Evolutionary conservation across 2,888 invertebrate species (phyloP), one percentile per base, ranked within the genome.

Genomic region (Agonopterix alstromeriana): DNA sequence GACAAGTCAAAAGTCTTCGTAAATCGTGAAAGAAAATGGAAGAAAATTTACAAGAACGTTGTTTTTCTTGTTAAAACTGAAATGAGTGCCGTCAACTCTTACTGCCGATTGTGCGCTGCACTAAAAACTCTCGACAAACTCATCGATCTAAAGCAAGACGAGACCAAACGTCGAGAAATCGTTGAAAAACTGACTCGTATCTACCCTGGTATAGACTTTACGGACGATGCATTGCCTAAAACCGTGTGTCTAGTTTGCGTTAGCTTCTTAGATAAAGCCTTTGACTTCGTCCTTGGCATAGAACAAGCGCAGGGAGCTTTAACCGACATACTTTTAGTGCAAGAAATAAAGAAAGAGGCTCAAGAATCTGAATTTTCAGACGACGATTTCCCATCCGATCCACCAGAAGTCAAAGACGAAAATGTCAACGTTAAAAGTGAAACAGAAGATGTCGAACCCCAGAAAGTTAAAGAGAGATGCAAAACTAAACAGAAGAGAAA

Each of bases 161-260:
- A 57, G 3, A 59, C 53, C 9, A 66, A 59, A 52, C 56, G 60
- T 1, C 45, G 38, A n/a, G 70, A 74, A 45, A 61, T 78, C 3
- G 48, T 60, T 3, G 60, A 57, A 2, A 80, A 81, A 60, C 53
- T 83, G 10, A 51, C 47, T 3, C 64, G 70, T 36, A 52, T 82
- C 0, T 79, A 79, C 46, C 63, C 70, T 8, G 52, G 53, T 7
- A 61, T 66, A n/a, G 64, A 75, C 49, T 70, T 77, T 36, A 58
- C 49, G 35, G 63, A 64, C 12, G 59, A 61, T 43, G 48, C 50
- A 36, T 55, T 81, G 4, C 77, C 82, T 5, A 73, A 65, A 61
- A 71, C 71, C 2, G 71, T 80, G 8, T 84, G 83, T 65, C 65
- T 73, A 11, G 52, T 62, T 2, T 84, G 83, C 64, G 50, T 72